phyloP scores from a whole-genome alignment of 2,888 invertebrate genomes.

The Sminthurinus aureus region DNA sequence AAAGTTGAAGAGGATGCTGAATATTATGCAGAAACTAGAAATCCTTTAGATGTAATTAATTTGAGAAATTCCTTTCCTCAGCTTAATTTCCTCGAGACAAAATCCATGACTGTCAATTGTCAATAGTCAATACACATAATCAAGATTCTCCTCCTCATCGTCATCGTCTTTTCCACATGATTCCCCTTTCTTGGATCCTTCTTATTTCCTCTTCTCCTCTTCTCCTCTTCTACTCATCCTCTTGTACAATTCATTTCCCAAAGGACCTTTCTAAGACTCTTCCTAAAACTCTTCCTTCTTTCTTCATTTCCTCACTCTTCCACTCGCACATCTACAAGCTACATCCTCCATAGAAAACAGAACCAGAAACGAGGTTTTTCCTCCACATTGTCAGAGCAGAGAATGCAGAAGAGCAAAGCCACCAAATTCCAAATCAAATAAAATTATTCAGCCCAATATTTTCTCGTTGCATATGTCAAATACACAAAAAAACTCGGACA shows the following conservation, averaged over 20 bases:
- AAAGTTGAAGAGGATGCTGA: conserved; percentile 15
- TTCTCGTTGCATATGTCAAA: too few species aligned
- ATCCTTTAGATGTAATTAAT: conserved; percentile 51
- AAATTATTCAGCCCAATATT: too few species aligned
- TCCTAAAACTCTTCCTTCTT: background rate
- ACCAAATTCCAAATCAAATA: too few species aligned
- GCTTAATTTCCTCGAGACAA: conserved; percentile 46
- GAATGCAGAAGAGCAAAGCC: too few species aligned
- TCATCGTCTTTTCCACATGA: conserved; percentile 14
- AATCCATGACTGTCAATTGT: conserved; percentile 48
- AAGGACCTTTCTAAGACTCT: background rate
- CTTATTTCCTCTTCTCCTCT: background rate
- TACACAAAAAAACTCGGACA: too few species aligned
- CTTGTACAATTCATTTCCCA: conserved; percentile 31
- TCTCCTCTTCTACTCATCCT: conserved; percentile 8
- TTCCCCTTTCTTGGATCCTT: too few species aligned
- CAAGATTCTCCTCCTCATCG: conserved; percentile 23
- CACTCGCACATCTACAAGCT: too few species aligned
- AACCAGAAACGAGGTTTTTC: background rate
- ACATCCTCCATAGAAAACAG: background rate
- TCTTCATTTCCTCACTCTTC: too few species aligned
- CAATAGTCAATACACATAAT: conserved; percentile 39
- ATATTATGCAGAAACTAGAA: conserved; percentile 1
- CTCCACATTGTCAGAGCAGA: background rate
- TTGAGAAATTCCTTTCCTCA: conserved; percentile 46